Evolutionary conservation across 2,888 invertebrate species (phyloP), one percentile per base, ranked within the genome.

Genomic region (Lochmaea crataegi): DNA sequence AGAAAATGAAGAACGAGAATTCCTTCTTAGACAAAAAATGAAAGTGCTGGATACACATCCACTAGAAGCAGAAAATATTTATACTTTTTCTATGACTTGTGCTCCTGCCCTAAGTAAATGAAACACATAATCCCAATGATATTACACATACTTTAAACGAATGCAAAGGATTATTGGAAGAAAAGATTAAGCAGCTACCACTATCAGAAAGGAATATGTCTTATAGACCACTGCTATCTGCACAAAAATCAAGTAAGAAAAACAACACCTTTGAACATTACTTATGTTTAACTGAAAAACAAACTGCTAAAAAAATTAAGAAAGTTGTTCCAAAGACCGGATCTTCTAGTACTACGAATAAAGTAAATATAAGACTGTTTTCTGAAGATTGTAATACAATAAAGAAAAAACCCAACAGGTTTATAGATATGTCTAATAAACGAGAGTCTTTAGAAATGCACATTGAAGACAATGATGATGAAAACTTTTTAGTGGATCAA

Each of bases 91-190:
- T 10, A 58, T 45, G n/a, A 64, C 16, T 66, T 56, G 48, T 51
- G 41, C 16, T 60, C n/a, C 41, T 42, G 16, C 42, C 3, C n/a
- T 42, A 41, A 18, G 26, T 18, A 11, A 41, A 12, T 10, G 61
- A 42, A 42, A 18, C 42, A 53, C 45, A 66, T 26, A 57, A 38
- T n/a, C 38, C 38, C 5, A 58, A 45, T 41, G 51, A 16, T 11
- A 63, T 63, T 61, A 60, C 41, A 22, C 53, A 53, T 77, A 79
- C 76, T 7, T 71, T 81, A 57, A 68, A 79, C 51, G 71, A 76
- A 51, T 81, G 80, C 74, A 77, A 77, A 10, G 76, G 75, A 53
- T 78, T 78, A 64, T 66, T 81, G 12, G 70, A 79, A 70, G 68
- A 77, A 42, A 72, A 75, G 0, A 53, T 78, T 12, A 65, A 76